These are phyloP conservation scores for Gymnobelideus leadbeateri DNA, from an alignment of 2,113 vertebrate genomes.

Conservation along the genomic window DNA sequence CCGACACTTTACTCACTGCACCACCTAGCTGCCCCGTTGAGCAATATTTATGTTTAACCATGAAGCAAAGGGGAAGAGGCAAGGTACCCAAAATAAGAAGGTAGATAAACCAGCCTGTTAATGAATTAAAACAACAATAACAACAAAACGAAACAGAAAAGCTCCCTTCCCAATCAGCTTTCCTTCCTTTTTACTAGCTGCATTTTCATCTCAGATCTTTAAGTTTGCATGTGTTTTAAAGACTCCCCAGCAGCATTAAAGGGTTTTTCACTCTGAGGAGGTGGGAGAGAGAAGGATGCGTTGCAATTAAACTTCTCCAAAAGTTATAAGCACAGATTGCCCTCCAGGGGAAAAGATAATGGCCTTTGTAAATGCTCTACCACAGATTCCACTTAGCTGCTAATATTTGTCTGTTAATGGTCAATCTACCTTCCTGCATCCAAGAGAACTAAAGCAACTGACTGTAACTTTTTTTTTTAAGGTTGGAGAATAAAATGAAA, in stretches of 20 bases:
- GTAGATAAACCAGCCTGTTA: background rate
- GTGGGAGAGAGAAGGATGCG: background rate
- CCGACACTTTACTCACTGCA: too few relatives aligned
- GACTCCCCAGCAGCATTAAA: conserved; percentile 23
- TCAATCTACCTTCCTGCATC: conserved; percentile 43
- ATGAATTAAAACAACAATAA: conserved; percentile 23
- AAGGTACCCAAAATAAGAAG: background rate
- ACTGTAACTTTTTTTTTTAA: conserved; percentile 52
- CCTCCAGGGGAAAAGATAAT: conserved; percentile 48
- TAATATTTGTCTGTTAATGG: conserved; percentile 37
- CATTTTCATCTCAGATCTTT: conserved; percentile 35
- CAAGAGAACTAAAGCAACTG: conserved; percentile 44
- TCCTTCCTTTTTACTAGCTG: background rate
- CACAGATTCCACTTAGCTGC: conserved; percentile 44
- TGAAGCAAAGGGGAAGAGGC: background rate
- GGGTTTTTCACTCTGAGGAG: conserved; percentile 27
- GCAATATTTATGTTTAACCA: conserved; percentile 61
- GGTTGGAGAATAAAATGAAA: conserved; percentile 54
- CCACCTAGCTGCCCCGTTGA: too few relatives aligned
- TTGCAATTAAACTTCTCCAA: conserved; percentile 12
- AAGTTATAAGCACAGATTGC: conserved; percentile 51
- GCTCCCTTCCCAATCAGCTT: background rate
- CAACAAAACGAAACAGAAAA: background rate
- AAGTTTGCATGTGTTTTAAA: background rate
- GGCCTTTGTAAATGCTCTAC: conserved; percentile 51